Percentiles rank a stretch among this genome's conserved stretches.
phyloP scores from a whole-genome alignment of 2,797 vertebrate species.

The Rhabdophis nuchalis region DNA sequence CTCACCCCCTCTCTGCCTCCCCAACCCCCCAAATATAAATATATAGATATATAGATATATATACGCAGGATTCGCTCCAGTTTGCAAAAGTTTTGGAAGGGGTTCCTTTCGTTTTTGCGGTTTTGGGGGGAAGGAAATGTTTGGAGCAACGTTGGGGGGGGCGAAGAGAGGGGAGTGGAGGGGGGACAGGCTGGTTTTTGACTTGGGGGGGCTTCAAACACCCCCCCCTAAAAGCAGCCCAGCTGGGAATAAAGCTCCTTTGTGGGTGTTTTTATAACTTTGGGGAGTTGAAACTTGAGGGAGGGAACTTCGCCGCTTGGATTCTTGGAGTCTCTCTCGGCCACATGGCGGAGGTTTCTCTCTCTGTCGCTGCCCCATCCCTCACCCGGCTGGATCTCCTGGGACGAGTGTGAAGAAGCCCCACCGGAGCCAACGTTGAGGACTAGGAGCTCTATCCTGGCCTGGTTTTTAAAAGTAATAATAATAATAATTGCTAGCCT shows the following conservation, averaged over 20 bases:
- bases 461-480: not conserved
- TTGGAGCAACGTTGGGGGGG: not conserved
- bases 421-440: not conserved
- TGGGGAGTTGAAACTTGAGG: too few species aligned
- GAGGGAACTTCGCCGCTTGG: accelerated
- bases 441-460: too few species aligned
- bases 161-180: not conserved
- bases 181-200: not conserved
- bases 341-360: not conserved
- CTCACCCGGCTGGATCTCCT: accelerated
- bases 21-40: too few species aligned
- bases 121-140: not conserved
- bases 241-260: not conserved
- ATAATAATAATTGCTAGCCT: not conserved
- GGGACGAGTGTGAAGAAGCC: not conserved
- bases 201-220: not conserved
- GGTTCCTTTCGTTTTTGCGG: not conserved
- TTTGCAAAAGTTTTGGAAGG: too few species aligned
- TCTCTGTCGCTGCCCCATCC: too few species aligned
- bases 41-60: too few species aligned
- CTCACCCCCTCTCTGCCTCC: not conserved
- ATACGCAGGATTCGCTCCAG: too few species aligned
- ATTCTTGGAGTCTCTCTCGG: not conserved
- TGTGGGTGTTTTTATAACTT: not conserved
- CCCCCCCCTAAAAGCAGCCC: not conserved